Percentiles rank a stretch among this genome's conserved stretches.
Conservation (phyloP, 2,888 invertebrate genomes). For the Parasteatoda lunata region DNA sequence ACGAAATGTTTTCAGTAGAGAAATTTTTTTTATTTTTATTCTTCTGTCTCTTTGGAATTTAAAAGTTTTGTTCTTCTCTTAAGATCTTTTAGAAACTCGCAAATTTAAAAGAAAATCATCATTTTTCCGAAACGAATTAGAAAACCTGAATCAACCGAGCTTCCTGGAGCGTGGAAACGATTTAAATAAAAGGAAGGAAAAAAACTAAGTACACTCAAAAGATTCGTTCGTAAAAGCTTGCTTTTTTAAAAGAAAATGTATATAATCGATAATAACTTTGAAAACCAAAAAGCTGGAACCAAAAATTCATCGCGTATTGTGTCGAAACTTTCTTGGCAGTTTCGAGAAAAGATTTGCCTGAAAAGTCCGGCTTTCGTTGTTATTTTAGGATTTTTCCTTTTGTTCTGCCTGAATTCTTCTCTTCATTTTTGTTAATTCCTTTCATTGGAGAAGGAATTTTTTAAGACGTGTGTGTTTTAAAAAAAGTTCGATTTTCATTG, state of each 20-base stretch:
- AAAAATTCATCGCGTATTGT: constrained; percentile 27
- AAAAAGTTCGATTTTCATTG: too few species aligned
- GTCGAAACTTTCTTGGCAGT: constrained; percentile 25
- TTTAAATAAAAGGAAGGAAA: neutral
- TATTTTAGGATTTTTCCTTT: neutral
- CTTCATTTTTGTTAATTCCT: constrained; percentile 1
- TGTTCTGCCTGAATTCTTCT: neutral
- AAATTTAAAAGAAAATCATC: neutral
- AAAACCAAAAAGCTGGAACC: constrained; percentile 18
- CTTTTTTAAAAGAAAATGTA: constrained; percentile 7
- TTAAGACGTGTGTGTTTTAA: neutral
- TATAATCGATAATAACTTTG: constrained; percentile 37
- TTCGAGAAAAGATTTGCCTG: constrained; percentile 6
- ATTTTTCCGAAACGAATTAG: neutral
- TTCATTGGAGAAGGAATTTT: neutral
- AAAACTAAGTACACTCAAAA: neutral
- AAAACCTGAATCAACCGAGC: constrained; percentile 5
- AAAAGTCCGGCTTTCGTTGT: neutral
- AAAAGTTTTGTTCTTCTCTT: neutral
- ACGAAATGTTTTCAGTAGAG: constrained; percentile 6
- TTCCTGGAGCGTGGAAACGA: neutral
- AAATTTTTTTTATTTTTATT: neutral
- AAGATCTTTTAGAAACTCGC: neutral
- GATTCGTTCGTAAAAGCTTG: neutral
- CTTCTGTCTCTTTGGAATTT: neutral